Base-by-base conservation (phyloP, 2,113 vertebrate species). In the Gambusia holbrooki region DNA sequence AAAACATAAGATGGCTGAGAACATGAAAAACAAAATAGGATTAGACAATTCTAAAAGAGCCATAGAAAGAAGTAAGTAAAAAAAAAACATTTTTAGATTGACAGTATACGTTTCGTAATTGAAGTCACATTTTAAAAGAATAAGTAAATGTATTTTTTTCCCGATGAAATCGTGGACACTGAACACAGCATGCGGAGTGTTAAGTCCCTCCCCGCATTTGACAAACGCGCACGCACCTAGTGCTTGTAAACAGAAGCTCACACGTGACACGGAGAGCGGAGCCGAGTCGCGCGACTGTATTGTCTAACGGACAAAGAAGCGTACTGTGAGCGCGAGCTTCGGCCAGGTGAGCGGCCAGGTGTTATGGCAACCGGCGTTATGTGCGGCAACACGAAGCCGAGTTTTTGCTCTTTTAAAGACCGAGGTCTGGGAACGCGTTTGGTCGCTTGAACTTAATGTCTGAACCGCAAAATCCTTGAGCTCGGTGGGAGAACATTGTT, bases 241-340 rank as follows among this genome's bases (percentile, higher is more conserved):
- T 83, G 93, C 94, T 96, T 96, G 96, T 97, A 97, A 97, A 98
- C 96, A 97, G 93, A 96, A 84, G 88, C 85, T 89, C 94, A 89
- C 92, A 95, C 95, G 95, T 96, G 95, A 96, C 94, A 68, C 85
- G 82, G 88, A 71, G 84, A 82, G 67, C 72, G 13, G 93, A 92
- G 62, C 72, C 28, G 79, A 76, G 68, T 72, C 62, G 80, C 79
- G 81, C 87, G 76, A 73, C 84, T 77, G 88, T 88, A 85, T 94
- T 93, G 94, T 95, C 87, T 86, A 66, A 32, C 84, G 89, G 90
- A 94, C 91, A 93, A 93, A 93, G 88, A 82, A 80, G 71, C 48
- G 42, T 76, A 62, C 69, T 27, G 75, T 35, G 73, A 40, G 27
- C 72, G 45, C 74, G 61, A 80, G 71, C 73, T 35, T 58, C 74